These are phyloP conservation scores for Latheticus oryzae DNA, from an alignment of 2,888 invertebrate genomes.

Conservation along the genomic window DNA sequence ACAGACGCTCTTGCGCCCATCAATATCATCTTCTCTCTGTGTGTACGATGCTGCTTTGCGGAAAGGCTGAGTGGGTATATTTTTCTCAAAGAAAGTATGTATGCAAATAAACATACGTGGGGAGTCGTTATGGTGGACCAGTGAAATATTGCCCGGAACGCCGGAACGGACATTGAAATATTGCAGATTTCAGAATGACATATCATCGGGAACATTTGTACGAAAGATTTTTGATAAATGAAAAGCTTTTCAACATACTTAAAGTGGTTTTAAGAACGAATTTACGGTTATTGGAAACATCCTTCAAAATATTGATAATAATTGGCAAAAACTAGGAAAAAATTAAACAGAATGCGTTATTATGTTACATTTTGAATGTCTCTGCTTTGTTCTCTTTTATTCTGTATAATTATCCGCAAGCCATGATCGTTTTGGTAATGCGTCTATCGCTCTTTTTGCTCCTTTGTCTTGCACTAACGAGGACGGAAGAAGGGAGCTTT, in stretches of 20 bases:
- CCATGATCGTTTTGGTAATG: too few relatives aligned
- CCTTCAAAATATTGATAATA: background rate
- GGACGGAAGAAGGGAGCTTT: constrained; percentile 54
- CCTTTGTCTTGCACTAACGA: constrained; percentile 34
- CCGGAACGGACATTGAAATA: constrained; percentile 65
- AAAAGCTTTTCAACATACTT: constrained; percentile 38
- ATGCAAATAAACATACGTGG: constrained; percentile 64
- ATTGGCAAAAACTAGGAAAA: constrained; percentile 2
- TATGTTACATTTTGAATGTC: too few relatives aligned
- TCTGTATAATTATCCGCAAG: too few relatives aligned
- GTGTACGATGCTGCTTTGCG: constrained; percentile 58
- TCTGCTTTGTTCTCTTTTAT: too few relatives aligned
- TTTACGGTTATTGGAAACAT: too few relatives aligned
- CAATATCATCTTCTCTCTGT: constrained; percentile 63
- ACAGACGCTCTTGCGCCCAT: constrained; percentile 64
- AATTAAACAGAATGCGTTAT: too few relatives aligned
- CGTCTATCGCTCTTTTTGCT: too few relatives aligned
- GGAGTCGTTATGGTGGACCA: constrained; percentile 61
- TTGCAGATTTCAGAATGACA: constrained; percentile 65
- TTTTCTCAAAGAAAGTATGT: constrained; percentile 63
- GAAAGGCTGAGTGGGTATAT: constrained; percentile 64
- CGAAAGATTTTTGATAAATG: constrained; percentile 65
- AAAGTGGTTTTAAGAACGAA: constrained; percentile 25
- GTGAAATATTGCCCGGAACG: constrained; percentile 64
- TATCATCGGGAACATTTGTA: constrained; percentile 65